Percentiles rank a stretch among this genome's conserved stretches.
phyloP scores from a whole-genome alignment of 2,888 invertebrate species.

The Drosophila austrosaltans region DNA sequence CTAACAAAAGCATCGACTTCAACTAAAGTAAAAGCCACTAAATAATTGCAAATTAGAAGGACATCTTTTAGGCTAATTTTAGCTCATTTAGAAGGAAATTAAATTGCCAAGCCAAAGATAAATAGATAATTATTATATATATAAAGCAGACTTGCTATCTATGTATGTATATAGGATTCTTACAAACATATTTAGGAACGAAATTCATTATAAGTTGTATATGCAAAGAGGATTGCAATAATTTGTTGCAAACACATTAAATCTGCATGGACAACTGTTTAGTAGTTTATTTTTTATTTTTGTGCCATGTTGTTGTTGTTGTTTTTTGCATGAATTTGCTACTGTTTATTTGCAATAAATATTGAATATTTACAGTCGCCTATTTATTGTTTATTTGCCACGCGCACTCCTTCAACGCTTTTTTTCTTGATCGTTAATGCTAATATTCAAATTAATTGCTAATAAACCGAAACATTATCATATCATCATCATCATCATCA shows the following conservation, averaged over 20 bases:
- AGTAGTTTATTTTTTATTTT: not conserved
- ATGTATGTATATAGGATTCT: too few species aligned
- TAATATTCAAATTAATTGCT: constrained; percentile 73
- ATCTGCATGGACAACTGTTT: not conserved
- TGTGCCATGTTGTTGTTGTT: not conserved
- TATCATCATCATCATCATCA: not conserved
- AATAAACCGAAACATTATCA: constrained; percentile 58
- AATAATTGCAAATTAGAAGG: too few species aligned
- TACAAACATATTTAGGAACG: too few species aligned
- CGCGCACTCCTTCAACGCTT: constrained; percentile 44
- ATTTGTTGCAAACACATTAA: not conserved
- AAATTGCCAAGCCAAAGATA: too few species aligned
- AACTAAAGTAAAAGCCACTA: too few species aligned
- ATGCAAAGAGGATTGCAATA: not conserved
- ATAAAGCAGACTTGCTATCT: too few species aligned
- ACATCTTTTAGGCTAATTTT: too few species aligned
- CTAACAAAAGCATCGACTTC: too few species aligned
- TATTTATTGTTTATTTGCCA: constrained; percentile 64
- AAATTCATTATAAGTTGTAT: not conserved
- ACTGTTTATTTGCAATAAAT: constrained; percentile 11
- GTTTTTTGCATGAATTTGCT: constrained; percentile 3
- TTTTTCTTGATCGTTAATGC: constrained; percentile 56
- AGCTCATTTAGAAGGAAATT: too few species aligned
- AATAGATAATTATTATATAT: too few species aligned
- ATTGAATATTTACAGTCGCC: constrained; percentile 25